Base-by-base conservation (phyloP, 2,888 invertebrate genomes). In the Reticulitermes lucifugus region DNA sequence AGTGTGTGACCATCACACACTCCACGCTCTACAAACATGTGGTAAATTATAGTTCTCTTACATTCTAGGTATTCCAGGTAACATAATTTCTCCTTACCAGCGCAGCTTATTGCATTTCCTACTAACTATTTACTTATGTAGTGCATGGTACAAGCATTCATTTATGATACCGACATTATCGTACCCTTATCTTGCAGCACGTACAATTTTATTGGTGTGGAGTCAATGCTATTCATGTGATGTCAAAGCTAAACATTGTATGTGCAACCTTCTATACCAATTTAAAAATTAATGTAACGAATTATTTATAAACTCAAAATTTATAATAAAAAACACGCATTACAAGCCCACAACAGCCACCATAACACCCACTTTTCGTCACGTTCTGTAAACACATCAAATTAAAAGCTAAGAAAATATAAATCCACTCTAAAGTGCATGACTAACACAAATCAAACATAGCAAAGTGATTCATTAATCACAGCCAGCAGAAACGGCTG, bases 361-460 rank as follows among this genome's bases (percentile, higher is more conserved):
- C 22, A 77, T 21, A 43, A 77, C 77, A 35, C 75, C 43, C 43
- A 77, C 46, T 77, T 77, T 46, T 46, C 51, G 22, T 77, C 73
- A 73, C n/a, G 46, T 51, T 77, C 22, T n/a, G 10, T 46, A 77
- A 77, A 77, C 77, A 77, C 35, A 22, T 43, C 75, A 75, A 75
- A 6, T 43, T 18, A 41, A 75, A 43, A 43, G n/a, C 71, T 25
- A n/a, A 2, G 6, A 14, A 65, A 2, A 65, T 6, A 65, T 18
- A 55, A 18, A 55, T 18, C 7, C 46, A 46, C 12, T 46, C 1
- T 55, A 55, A 55, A 55, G 12, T 55, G 14, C 12, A 46, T 7
- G 46, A 1, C 18, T 55, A 18, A 5, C 5, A 55, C 55, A 55
- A 55, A 18, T 55, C 55, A 55, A 55, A 55, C 18, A 2, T 2